Evolutionary conservation across 1,140 invertebrate genomes (phyloP).

Genomic region (Drosophila miranda): DNA sequence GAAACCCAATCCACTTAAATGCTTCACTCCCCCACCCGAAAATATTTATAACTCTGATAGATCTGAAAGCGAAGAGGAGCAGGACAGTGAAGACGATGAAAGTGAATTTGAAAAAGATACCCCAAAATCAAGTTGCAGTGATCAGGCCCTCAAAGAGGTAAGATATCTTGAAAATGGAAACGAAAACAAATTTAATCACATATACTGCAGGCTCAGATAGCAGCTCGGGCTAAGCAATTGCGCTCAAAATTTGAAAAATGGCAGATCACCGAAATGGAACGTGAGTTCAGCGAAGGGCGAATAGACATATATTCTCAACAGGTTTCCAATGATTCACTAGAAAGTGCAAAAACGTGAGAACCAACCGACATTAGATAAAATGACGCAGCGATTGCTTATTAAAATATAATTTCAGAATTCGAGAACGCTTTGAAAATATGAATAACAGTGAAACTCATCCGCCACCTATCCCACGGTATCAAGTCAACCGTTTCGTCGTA

Average conservation of each 20-base stretch:
- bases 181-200: not conserved
- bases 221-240: conserved; percentile 92
- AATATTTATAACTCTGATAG: conserved; percentile 84
- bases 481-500: conserved; percentile 94
- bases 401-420: conserved; percentile 84
- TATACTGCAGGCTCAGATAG: conserved; percentile 86
- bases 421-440: conserved; percentile 93
- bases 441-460: conserved; percentile 83
- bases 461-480: conserved; percentile 84
- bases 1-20: conserved; percentile 91
- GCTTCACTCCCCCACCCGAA: conserved; percentile 94
- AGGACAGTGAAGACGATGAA: conserved; percentile 61
- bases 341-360: conserved; percentile 87
- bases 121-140: conserved; percentile 5
- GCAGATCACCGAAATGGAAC: conserved; percentile 88
- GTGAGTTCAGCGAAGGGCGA: conserved; percentile 72
- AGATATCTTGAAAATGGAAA: not conserved
- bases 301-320: conserved; percentile 83
- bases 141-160: conserved; percentile 63
- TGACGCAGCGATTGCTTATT: not conserved
- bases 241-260: conserved; percentile 96
- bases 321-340: conserved; percentile 86
- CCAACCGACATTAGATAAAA: conserved; percentile 34
- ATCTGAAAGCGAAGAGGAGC: conserved; percentile 82
- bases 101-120: conserved; percentile 11